Conservation (phyloP, 2,113 vertebrate genomes). For the Cyanoramphus novaezelandiae region DNA sequence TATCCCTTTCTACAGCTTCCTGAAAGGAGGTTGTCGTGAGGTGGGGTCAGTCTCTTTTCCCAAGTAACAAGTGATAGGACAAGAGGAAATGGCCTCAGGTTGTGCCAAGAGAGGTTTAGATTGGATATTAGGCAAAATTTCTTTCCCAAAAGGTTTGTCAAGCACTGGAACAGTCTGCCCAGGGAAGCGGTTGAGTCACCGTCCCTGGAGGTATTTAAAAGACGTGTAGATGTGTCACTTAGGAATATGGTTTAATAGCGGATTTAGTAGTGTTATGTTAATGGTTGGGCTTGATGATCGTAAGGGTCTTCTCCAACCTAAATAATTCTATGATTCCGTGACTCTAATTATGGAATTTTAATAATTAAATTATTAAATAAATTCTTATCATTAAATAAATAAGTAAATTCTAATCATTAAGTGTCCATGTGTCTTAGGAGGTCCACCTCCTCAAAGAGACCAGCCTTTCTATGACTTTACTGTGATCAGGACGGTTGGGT, state of each 20-base stretch:
- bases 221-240: fast-evolving
- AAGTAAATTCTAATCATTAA: too few species aligned
- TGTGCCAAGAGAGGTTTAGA: not conserved
- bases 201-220: not conserved
- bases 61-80: not conserved
- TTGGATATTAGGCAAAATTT: not conserved
- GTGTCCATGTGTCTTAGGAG: not conserved
- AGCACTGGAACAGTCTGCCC: not conserved
- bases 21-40: not conserved
- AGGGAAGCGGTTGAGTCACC: too few species aligned
- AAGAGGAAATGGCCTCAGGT: not conserved
- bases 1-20: not conserved
- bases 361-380: too few species aligned
- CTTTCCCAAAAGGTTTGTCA: not conserved
- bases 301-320: not conserved
- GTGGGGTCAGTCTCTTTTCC: not conserved
- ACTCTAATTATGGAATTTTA: not conserved
- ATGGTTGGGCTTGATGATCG: not conserved
- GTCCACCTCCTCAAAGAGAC: not conserved
- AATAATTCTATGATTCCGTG: not conserved
- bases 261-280: not conserved
- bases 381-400: too few species aligned
- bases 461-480: not conserved
- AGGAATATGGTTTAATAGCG: not conserved
- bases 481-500: not conserved